Conservation (phyloP, 1,140 invertebrate species). For the Aplysia californica region DNA sequence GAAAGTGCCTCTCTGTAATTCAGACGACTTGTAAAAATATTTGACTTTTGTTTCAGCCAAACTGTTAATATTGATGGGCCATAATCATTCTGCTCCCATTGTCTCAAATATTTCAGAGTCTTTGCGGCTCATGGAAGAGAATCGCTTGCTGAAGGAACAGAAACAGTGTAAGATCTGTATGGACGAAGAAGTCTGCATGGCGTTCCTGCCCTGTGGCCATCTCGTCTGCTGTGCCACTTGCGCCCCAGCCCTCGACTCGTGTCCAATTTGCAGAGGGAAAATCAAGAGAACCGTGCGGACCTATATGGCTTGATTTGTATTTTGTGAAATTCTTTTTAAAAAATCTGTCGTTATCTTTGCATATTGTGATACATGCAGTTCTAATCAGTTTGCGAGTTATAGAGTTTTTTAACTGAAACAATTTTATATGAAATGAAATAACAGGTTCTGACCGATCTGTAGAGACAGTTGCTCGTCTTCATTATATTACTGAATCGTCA, state of each 20-base stretch:
- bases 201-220: slow-evolving; percentile 92
- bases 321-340: neutral
- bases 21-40: too few species aligned
- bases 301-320: slow-evolving; percentile 36
- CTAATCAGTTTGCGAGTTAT: too few species aligned
- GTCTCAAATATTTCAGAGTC: slow-evolving; percentile 36
- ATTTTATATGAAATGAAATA: too few species aligned
- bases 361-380: neutral
- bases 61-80: too few species aligned
- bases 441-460: too few species aligned
- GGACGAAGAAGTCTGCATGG: slow-evolving; percentile 87
- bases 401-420: too few species aligned
- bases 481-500: too few species aligned
- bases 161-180: slow-evolving; percentile 92
- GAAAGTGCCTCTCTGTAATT: too few species aligned
- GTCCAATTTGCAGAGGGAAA: slow-evolving; percentile 82
- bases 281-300: slow-evolving; percentile 58
- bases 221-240: slow-evolving; percentile 86
- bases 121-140: slow-evolving; percentile 46
- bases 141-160: slow-evolving; percentile 78
- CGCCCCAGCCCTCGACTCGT: slow-evolving; percentile 80
- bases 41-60: too few species aligned
- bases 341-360: neutral
- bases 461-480: too few species aligned
- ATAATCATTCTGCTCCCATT: too few species aligned